Evolutionary conservation across 2,888 invertebrate species (phyloP), one percentile per base, ranked within the genome.

Genomic region (Erynnis tages): DNA sequence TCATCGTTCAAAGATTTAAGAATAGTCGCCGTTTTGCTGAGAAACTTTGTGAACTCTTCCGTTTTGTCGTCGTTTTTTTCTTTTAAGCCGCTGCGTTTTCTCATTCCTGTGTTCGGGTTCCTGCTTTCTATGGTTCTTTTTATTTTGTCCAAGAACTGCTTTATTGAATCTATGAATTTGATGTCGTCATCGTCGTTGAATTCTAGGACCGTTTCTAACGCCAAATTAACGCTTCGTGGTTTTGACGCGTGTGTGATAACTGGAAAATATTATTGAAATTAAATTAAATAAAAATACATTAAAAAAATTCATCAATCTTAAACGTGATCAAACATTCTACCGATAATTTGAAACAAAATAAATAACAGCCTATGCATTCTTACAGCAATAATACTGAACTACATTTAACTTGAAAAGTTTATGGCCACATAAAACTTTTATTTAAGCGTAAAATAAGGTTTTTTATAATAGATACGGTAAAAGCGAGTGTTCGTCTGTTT

Each of bases 121-220:
- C 16, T 34, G 6, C 30, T 38, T 1, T 3, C 4, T n/a, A 69
- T 54, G 0, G 59, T 66, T 4, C 41, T 54, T 66, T 68, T 72
- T 1, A 79, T 55, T 58, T 68, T 71, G 1, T 56, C 54, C 1
- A 79, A 52, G 32, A 76, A 63, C 0, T 50, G 52, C 47, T 76
- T 67, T 0, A 79, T 60, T 2, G 67, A 67, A 6, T 71, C 62
- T 2, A 82, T 60, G 2, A 79, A 58, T 0, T 62, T 58, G 0
- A 76, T 0, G 19, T 80, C 79, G 0, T 58, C 56, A 0, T 60
- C 46, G 0, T 64, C 62, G 21, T 75, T 62, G 13, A 83, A 79
- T 37, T 77, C 70, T 0, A 82, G 44, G 0, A 79, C 68, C 0
- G 83, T 83, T 56, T 83, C 77, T 0, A 83, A 30, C 0, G 71